Evolutionary conservation across 1,140 invertebrate species (phyloP).

Genomic region (Heliconius himera): DNA sequence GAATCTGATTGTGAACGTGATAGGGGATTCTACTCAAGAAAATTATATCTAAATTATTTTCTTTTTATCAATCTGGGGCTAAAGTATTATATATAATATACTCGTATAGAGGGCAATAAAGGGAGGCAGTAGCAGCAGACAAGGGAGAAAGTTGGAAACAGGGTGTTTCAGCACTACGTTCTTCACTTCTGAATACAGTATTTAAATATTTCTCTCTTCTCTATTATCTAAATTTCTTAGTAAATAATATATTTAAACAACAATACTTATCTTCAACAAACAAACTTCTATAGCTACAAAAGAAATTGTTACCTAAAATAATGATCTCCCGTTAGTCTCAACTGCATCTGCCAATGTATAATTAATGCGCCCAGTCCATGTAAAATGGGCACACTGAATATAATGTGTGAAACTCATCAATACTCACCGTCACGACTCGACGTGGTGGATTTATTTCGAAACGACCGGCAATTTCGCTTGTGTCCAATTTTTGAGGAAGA

Average conservation of each 20-base stretch:
- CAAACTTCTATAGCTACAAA: background rate
- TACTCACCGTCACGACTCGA: slow-evolving; percentile 18
- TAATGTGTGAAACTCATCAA: slow-evolving; percentile 32
- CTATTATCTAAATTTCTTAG: background rate
- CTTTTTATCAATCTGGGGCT: no score
- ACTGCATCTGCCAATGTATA: slow-evolving; percentile 1
- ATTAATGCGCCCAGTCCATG: slow-evolving; percentile 18
- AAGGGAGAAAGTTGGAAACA: no score
- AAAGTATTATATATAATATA: no score
- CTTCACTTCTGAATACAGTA: no score
- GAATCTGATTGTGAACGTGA: background rate
- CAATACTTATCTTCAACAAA: no score
- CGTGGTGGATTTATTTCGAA: slow-evolving; percentile 20
- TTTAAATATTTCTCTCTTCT: no score
- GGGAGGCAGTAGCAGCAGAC: no score
- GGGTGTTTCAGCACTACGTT: no score
- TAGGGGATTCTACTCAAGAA: no score
- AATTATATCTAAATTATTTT: no score
- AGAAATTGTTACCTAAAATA: background rate
- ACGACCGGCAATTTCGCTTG: slow-evolving; percentile 13
- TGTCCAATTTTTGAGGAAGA: slow-evolving; percentile 16
- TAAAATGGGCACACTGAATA: slow-evolving; percentile 15
- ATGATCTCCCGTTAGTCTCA: background rate
- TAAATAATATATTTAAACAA: background rate
- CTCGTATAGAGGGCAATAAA: no score